These are phyloP conservation scores for Julus scanicus DNA, from an alignment of 2,888 invertebrate species.

Conservation along the genomic window DNA sequence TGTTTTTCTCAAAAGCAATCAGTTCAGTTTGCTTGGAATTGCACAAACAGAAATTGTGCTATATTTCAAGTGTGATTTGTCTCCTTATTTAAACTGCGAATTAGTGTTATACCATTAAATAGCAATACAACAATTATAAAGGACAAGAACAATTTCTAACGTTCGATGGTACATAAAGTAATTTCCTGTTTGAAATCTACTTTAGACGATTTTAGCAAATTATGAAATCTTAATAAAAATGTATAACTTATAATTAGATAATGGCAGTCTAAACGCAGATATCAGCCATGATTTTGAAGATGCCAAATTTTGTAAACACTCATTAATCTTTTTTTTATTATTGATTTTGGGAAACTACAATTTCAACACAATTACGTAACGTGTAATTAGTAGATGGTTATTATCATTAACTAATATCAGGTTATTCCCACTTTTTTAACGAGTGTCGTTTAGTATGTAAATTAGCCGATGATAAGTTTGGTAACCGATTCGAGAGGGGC, in stretches of 20 bases:
- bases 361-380: background rate
- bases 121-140: background rate
- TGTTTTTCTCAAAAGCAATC: no score
- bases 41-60: no score
- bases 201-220: background rate
- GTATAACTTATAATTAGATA: background rate
- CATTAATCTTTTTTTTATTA: slow-evolving; percentile 37
- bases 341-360: slow-evolving; percentile 1
- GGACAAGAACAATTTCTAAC: background rate
- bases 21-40: no score
- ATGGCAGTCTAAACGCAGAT: background rate
- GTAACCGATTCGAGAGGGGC: slow-evolving; percentile 34
- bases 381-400: slow-evolving; percentile 20
- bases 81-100: no score
- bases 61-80: no score
- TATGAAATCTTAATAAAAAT: background rate
- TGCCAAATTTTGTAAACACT: background rate
- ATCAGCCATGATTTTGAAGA: background rate
- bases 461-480: slow-evolving; percentile 18
- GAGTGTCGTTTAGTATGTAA: slow-evolving; percentile 34
- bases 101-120: background rate
- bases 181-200: background rate
- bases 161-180: background rate
- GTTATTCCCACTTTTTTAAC: background rate
- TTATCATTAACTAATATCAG: slow-evolving; percentile 7